Conservation (phyloP, 2,797 vertebrate genomes). For the Cynodonichthys magdalenae region DNA sequence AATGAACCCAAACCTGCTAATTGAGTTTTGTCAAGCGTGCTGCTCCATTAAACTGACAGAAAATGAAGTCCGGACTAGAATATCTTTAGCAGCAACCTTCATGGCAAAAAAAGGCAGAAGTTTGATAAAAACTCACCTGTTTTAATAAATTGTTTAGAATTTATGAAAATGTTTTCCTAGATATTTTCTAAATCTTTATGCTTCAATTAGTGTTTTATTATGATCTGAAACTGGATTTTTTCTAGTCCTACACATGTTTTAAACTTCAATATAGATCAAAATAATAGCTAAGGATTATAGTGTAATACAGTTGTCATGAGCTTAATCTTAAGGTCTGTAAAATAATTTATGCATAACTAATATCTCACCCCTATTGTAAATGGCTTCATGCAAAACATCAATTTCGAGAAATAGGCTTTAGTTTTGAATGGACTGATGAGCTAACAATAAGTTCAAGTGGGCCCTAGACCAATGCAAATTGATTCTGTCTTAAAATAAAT, state of each 20-base stretch:
- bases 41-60: constrained; percentile 46
- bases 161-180: not conserved
- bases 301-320: constrained; percentile 1
- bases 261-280: not conserved
- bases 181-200: not conserved
- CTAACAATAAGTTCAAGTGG: too few relatives aligned
- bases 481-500: too few relatives aligned
- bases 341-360: too few relatives aligned
- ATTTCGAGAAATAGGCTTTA: too few relatives aligned
- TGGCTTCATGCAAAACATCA: too few relatives aligned
- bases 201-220: not conserved
- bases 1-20: constrained; percentile 62
- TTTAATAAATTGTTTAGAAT: not conserved
- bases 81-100: constrained; percentile 36
- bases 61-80: constrained; percentile 44
- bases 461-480: too few relatives aligned
- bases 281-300: not conserved
- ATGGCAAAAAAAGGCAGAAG: not conserved
- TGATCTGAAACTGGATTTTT: not conserved
- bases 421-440: too few relatives aligned
- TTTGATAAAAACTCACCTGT: not conserved
- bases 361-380: too few relatives aligned
- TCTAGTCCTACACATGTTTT: not conserved
- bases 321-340: not conserved
- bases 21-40: constrained; percentile 62